Base-by-base conservation (phyloP, 2,113 vertebrate genomes). In the Eptesicus fuscus region DNA sequence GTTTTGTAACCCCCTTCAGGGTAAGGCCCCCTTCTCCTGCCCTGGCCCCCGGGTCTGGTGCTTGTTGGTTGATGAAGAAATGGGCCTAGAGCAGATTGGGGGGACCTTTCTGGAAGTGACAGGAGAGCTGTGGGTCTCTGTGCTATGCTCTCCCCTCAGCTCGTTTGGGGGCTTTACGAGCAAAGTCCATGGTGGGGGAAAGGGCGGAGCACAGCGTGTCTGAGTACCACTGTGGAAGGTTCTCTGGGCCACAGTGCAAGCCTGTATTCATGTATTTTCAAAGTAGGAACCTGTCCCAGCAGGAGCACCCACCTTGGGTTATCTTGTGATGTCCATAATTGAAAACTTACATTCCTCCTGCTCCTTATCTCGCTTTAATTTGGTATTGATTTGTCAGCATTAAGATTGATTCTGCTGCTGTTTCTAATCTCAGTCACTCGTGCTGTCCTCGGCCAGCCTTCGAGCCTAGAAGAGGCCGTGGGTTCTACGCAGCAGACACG, bases 231-330 rank as follows among this genome's bases (percentile, higher is more conserved):
- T 22, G 18, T 8, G 8, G 28, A 76, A 44, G 28, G 42, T 25
- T 14, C 40, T 13, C 25, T 28, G 23, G 42, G 71, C 71, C 28
- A 13, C 42, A 16, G 42, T 47, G 42, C 23, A 16, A 28, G 42
- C 42, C 71, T 18, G 42, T 14, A 7, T 30, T 30, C 71, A 11
- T 42, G 40, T 28, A 12, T 28, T 69, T 18, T 35, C 67, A 37
- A 63, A 63, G 61, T 28, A 28, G 71, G 30, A 65, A 44, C 13
- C 42, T 16, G 13, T 47, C 8, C 14, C 16, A 3, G 44, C 30
- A 10, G 74, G 30, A 51, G 74, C 0, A 0, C 37, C 5, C 9
- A 8, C 17, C 0, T 4, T 0, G 0, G 42, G 7, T 25, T 51
- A 3, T 25, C 12, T 8, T 4, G 35, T 12, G 32, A 17, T 4